phyloP scores from a whole-genome alignment of 2,888 invertebrate genomes.

The Nephrotoma appendiculata region DNA sequence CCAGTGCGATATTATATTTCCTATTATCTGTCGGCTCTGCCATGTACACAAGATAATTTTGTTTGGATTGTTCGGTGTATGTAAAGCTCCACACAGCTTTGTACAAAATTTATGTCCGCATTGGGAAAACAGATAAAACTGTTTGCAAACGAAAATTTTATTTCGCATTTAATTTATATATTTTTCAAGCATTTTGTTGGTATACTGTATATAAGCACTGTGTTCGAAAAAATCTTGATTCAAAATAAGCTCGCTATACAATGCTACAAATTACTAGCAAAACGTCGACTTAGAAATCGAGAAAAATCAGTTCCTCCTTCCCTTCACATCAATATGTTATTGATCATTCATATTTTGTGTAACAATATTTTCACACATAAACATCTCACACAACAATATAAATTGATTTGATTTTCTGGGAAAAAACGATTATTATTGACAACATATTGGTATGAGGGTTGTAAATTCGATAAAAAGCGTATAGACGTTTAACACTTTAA shows the following conservation, averaged over 20 bases:
- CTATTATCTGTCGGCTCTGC: neutral
- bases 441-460: neutral
- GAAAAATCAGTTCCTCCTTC: neutral
- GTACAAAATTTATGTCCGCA: neutral
- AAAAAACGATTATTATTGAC: neutral
- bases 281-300: neutral
- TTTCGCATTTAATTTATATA: neutral
- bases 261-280: neutral
- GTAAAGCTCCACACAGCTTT: neutral
- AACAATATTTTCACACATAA: neutral
- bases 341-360: neutral
- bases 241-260: neutral
- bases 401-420: neutral
- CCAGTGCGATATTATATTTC: neutral
- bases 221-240: neutral
- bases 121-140: neutral
- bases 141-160: neutral
- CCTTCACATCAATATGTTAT: neutral
- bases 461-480: neutral
- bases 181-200: neutral
- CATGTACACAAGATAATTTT: neutral
- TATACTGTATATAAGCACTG: neutral
- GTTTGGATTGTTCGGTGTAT: neutral
- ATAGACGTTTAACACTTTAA: neutral
- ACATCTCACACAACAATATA: neutral